Conservation (phyloP, 37 sponge, comb jelly and placozoan genomes). For the Chondrosia reniformis region DNA sequence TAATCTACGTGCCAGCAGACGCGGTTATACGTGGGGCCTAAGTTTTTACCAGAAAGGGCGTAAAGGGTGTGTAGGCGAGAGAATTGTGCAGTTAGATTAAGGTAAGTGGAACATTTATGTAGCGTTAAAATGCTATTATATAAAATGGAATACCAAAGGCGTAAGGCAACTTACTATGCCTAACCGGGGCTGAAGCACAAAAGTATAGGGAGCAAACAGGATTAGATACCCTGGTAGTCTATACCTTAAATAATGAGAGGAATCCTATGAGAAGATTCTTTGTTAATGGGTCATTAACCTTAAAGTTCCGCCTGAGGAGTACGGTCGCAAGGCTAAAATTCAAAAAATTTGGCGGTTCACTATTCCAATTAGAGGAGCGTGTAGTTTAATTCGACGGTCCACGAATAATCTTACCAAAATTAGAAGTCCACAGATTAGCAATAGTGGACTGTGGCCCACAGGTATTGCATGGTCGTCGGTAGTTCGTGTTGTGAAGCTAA, state of each 20-base stretch:
- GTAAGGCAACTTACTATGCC: constrained; percentile 64
- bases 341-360: constrained; percentile 90
- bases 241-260: constrained; percentile 71
- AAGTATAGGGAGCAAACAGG: constrained; percentile 81
- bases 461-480: constrained; percentile 90
- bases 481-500: constrained; percentile 78
- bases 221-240: constrained; percentile 87
- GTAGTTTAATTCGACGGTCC: constrained; percentile 84
- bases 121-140: constrained; percentile 72
- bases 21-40: constrained; percentile 79
- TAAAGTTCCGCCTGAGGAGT: constrained; percentile 77
- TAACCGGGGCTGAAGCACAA: constrained; percentile 59
- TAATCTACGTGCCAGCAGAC: constrained; percentile 86
- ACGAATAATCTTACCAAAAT: constrained; percentile 81
- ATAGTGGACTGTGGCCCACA: neutral
- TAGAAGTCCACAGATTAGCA: constrained; percentile 41
- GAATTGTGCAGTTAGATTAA: constrained; percentile 10
- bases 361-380: constrained; percentile 84
- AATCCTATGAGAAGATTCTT: neutral
- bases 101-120: constrained; percentile 71
- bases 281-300: constrained; percentile 28
- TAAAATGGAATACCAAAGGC: constrained; percentile 66
- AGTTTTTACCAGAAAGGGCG: constrained; percentile 75
- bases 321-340: constrained; percentile 84
- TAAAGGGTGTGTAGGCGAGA: constrained; percentile 75